Evolutionary conservation across 2,113 vertebrate genomes (phyloP).

Genomic region (Tupaia tana): DNA sequence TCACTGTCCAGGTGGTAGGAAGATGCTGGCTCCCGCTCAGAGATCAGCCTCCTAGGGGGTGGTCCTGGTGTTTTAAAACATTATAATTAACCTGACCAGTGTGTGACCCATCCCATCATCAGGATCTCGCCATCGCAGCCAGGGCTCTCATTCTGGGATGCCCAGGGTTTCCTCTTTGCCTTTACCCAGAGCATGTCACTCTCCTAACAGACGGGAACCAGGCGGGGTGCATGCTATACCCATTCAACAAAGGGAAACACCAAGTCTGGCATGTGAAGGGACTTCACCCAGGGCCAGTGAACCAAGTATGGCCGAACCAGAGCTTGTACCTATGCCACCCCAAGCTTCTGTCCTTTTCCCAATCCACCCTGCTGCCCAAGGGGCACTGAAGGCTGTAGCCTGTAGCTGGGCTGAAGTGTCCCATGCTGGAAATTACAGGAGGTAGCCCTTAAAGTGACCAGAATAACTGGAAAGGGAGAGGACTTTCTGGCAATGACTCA

Average conservation of each 20-base stretch:
- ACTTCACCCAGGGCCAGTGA: not conserved
- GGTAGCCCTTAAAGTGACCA: not conserved
- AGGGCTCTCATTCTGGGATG: not conserved
- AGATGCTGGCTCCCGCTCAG: not conserved
- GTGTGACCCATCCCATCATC: not conserved
- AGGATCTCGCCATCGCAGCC: not conserved
- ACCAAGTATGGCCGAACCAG: not conserved
- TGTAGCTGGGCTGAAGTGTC: not conserved
- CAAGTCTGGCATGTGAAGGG: not conserved
- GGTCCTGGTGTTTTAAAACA: not conserved
- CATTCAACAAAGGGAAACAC: not conserved
- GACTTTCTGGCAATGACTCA: not conserved
- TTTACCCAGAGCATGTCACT: not conserved
- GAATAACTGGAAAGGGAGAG: not conserved
- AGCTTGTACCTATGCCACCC: not conserved
- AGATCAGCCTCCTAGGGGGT: not conserved
- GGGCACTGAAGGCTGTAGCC: not conserved
- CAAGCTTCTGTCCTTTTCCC: not conserved
- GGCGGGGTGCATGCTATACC: not conserved
- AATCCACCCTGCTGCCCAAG: not conserved
- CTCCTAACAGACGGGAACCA: not conserved
- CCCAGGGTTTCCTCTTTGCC: not conserved
- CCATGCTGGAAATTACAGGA: not conserved
- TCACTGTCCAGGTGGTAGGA: accelerated
- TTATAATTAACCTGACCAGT: not conserved